phyloP scores from a whole-genome alignment of 2,888 invertebrate genomes.

The Baronia brevicornis region DNA sequence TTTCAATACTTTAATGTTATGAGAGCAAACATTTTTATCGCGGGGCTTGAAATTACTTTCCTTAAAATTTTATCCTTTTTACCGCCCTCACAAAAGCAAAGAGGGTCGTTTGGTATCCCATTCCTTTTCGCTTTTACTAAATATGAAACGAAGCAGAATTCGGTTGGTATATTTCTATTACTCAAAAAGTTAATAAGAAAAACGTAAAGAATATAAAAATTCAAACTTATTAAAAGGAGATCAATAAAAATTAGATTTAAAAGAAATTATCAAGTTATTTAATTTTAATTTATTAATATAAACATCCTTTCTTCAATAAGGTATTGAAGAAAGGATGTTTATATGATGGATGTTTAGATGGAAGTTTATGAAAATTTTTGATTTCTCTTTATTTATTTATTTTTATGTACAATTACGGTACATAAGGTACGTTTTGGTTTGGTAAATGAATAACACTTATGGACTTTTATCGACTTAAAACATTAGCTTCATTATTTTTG shows the following conservation, averaged over 20 bases:
- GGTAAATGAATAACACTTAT: constrained; percentile 19
- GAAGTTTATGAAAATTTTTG: too few species aligned
- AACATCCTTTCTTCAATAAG: too few species aligned
- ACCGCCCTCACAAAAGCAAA: constrained; percentile 28
- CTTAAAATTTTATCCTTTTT: constrained; percentile 31
- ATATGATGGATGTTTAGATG: too few species aligned
- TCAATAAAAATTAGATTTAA: too few species aligned
- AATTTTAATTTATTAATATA: too few species aligned
- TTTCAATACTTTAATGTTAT: constrained; percentile 30
- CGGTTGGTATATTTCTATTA: constrained; percentile 10
- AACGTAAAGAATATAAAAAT: too few species aligned
- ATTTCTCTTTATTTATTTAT: too few species aligned
- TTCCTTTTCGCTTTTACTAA: constrained; percentile 20
- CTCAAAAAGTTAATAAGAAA: too few species aligned
- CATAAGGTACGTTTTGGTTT: too few species aligned
- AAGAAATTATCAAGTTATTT: too few species aligned
- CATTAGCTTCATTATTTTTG: constrained; percentile 35
- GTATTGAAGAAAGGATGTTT: too few species aligned
- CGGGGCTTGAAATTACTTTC: constrained; percentile 26
- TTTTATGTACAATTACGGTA: not conserved
- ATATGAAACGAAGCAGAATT: constrained; percentile 13
- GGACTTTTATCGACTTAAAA: constrained; percentile 26
- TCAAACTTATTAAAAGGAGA: too few species aligned
- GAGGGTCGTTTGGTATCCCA: constrained; percentile 28
- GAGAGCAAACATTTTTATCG: constrained; percentile 27